Conservation (phyloP, 1,140 invertebrate species). For the Platyscapa corneri region DNA sequence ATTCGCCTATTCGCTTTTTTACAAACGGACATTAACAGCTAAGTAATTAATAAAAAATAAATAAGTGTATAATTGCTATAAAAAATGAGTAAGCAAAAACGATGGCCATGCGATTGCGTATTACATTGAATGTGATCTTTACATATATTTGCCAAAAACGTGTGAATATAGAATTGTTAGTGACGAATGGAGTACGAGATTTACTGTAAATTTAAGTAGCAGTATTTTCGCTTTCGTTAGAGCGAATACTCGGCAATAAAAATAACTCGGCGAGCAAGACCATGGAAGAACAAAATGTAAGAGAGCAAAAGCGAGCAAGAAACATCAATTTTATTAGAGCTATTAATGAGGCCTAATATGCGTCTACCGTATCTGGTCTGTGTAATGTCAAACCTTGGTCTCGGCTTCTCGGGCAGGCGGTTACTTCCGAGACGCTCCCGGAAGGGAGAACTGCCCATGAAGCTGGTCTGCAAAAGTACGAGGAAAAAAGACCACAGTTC, state of each 20-base stretch:
- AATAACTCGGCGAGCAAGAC: neutral
- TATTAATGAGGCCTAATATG: neutral
- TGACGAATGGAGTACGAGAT: neutral
- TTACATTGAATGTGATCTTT: neutral
- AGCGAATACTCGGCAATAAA: neutral
- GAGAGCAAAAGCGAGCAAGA: constrained; percentile 3
- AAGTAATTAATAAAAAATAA: no score
- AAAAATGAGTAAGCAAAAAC: neutral
- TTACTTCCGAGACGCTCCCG: constrained; percentile 91
- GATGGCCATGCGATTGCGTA: neutral
- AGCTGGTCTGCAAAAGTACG: constrained; percentile 72
- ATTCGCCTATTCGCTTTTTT: no score
- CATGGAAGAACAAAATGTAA: neutral
- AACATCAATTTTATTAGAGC: neutral
- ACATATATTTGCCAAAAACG: neutral
- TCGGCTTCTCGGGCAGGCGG: constrained; percentile 85
- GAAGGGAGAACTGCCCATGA: constrained; percentile 85
- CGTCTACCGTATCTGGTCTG: neutral
- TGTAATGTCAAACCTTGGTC: constrained; percentile 82
- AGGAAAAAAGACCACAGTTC: constrained; percentile 54
- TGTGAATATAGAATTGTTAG: neutral
- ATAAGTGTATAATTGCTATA: no score
- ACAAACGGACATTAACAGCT: no score
- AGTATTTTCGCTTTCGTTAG: neutral
- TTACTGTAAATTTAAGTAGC: neutral